Evolutionary conservation across 2,888 invertebrate genomes (phyloP), one percentile per base, ranked within the genome.

Genomic region (Pasiphila rectangulata): DNA sequence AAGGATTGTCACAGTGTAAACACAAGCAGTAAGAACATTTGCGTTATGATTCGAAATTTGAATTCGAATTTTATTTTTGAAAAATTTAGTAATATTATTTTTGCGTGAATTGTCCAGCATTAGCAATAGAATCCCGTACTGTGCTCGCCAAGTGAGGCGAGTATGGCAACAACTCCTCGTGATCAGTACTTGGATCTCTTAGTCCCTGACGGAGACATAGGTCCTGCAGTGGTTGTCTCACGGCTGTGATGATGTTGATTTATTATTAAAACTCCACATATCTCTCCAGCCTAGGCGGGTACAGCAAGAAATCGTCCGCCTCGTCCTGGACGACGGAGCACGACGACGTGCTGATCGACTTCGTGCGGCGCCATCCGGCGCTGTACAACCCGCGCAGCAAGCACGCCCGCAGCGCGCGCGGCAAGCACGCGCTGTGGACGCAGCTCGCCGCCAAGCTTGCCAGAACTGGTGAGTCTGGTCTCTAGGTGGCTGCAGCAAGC

Each of bases 351-450:
- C 17, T 47, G 1, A 47, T 47, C 12, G 21, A 32, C 5, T 42
- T 42, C 17, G 47, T 47, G 13, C 25, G 34, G 0, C 20, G 21
- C 1, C 32, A 43, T 17, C 17, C 37, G 3, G 25, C 37, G 2
- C 34, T 47, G 6, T 47, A 27, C 27, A 42, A 42, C 21, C 42
- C 47, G 2, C 32, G 38, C 12, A 42, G 38, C 13, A 47, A 45
- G 9, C 25, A 45, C 25, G 39, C 39, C 23, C 15, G 39, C 15
- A 48, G 39, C n/a, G 39, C 35, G 9, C 13, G 17, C 4, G 16
- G 43, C 27, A 48, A 48, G 10, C 39, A 43, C 10, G 15, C 15
- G 2, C 15, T 47, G 6, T 47, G 47, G 47, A 7, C 17, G 17
- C 6, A 6, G 1, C 9, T 32, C 4, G 30, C 16, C 4, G 15